Evolutionary conservation across 2,797 vertebrate genomes (phyloP).

Genomic region (Melanotaenia nigrans): DNA sequence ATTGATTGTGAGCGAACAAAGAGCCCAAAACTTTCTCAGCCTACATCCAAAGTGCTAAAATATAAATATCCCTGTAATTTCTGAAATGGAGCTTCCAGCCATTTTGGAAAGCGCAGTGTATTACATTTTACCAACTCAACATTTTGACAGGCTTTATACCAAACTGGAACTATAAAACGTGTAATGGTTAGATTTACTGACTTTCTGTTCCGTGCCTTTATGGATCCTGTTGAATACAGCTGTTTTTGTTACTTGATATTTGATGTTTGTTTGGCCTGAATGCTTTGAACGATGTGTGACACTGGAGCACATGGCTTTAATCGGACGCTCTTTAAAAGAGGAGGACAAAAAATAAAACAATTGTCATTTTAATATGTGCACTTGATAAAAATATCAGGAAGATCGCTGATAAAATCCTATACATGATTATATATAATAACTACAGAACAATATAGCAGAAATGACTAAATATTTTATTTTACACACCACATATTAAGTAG

Average conservation of each 20-base stretch:
- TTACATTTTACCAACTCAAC: conserved; percentile 6
- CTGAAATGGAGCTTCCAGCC: conserved; percentile 16
- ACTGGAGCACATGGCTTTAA: conserved; percentile 15
- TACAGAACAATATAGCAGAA: neutral
- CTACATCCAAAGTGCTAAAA: conserved; percentile 39
- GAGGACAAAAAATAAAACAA: neutral
- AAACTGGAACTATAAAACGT: neutral
- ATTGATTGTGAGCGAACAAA: neutral
- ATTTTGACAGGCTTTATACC: neutral
- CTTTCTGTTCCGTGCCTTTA: conserved; percentile 36
- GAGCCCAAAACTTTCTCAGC: conserved; percentile 8
- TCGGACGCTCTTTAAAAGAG: neutral
- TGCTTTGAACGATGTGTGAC: conserved; percentile 1
- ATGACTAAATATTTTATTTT: neutral
- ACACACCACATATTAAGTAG: neutral
- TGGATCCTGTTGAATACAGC: conserved; percentile 4
- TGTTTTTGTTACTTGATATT: neutral
- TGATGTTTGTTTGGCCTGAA: neutral
- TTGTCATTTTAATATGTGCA: neutral
- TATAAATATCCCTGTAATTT: conserved; percentile 24
- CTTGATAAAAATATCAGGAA: neutral
- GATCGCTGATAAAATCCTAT: conserved; percentile 5
- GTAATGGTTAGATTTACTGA: neutral
- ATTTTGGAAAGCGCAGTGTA: conserved; percentile 35
- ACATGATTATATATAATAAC: neutral